Conservation (phyloP, 2,888 invertebrate genomes). For the Spodoptera littoralis region DNA sequence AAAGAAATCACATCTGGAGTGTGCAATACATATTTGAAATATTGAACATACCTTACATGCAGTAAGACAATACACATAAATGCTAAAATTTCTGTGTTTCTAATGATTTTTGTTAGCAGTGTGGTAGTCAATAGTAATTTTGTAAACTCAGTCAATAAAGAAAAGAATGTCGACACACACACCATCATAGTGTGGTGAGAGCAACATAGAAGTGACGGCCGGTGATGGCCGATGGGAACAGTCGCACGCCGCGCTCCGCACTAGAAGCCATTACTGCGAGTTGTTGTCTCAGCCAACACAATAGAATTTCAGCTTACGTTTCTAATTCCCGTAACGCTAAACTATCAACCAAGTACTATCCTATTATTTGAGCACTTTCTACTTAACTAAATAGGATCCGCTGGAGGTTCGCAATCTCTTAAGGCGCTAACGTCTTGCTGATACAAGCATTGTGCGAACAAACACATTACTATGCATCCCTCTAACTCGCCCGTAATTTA, state of each 20-base stretch:
- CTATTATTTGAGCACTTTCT: slow-evolving; percentile 50
- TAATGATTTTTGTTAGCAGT: no score
- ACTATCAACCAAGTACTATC: slow-evolving; percentile 46
- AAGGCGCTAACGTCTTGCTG: slow-evolving; percentile 43
- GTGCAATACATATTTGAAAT: background rate
- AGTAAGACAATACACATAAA: no score
- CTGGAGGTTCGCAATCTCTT: slow-evolving; percentile 49
- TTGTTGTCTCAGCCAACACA: slow-evolving; percentile 41
- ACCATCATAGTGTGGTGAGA: no score
- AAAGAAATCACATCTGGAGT: background rate
- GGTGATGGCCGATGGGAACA: slow-evolving; percentile 7
- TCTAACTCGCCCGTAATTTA: slow-evolving; percentile 53
- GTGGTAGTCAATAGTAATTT: no score
- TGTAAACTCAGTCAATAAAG: no score
- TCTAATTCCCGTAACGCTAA: slow-evolving; percentile 51
- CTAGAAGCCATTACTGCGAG: slow-evolving; percentile 41
- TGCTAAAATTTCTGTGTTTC: no score
- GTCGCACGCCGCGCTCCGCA: slow-evolving; percentile 4
- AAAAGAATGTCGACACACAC: no score
- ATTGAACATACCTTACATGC: background rate
- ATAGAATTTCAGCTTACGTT: slow-evolving; percentile 52
- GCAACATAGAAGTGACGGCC: no score
- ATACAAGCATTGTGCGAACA: slow-evolving; percentile 35
- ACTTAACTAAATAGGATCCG: slow-evolving; percentile 50
- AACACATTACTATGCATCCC: slow-evolving; percentile 57